Conservation (phyloP, 2,888 invertebrate species). For the Synergus japonicus region DNA sequence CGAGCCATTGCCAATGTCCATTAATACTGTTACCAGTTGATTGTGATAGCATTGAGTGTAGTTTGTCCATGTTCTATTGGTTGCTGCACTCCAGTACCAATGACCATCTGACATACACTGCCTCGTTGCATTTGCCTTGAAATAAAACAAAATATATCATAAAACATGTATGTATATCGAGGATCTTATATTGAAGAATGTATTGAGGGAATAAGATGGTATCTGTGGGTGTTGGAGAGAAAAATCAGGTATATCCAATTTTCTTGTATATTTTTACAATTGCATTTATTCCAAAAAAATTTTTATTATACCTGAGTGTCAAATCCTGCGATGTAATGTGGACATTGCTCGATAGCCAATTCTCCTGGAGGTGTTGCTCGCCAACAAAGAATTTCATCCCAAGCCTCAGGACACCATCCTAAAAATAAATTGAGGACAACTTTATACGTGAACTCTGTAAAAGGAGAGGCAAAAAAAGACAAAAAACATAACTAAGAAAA, state of each 20-base stretch:
- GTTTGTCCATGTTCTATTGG: slow-evolving; percentile 78
- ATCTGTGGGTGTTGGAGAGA: no score
- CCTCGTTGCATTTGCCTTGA: slow-evolving; percentile 77
- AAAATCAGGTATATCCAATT: no score
- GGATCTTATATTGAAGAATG: no score
- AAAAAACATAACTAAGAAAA: background rate
- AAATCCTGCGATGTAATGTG: slow-evolving; percentile 80
- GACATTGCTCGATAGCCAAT: slow-evolving; percentile 77
- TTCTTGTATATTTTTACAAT: no score
- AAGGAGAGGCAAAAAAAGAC: background rate
- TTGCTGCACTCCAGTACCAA: slow-evolving; percentile 77
- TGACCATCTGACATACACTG: slow-evolving; percentile 78
- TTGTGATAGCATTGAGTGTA: slow-evolving; percentile 78
- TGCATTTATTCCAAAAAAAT: background rate
- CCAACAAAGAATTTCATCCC: slow-evolving; percentile 82
- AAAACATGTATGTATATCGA: no score
- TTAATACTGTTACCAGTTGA: slow-evolving; percentile 74
- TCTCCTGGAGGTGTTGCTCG: slow-evolving; percentile 78
- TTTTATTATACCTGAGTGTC: slow-evolving; percentile 53
- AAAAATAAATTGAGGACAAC: slow-evolving; percentile 45
- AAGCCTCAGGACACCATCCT: slow-evolving; percentile 79
- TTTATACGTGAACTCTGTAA: background rate
- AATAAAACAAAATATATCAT: background rate
- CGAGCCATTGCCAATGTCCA: slow-evolving; percentile 68
- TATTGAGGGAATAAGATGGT: no score